Evolutionary conservation across 2,888 invertebrate genomes (phyloP), one percentile per base, ranked within the genome.

Genomic region (Dasypolia templi): DNA sequence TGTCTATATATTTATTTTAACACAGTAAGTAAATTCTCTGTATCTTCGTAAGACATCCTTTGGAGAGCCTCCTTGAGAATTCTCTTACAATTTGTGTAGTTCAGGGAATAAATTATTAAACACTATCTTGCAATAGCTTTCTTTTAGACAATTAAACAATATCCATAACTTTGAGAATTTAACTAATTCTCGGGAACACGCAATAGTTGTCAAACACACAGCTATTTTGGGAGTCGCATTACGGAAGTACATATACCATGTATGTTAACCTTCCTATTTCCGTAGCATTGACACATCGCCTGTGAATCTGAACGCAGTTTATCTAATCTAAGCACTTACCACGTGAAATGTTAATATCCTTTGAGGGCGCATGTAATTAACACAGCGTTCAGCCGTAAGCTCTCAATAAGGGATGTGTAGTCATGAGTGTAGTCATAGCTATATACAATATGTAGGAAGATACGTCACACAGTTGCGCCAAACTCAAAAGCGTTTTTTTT

Each of bases 281-380:
- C n/a, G 39, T 32, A n/a, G 29, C 32, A 72, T 59, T 79, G 73
- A 72, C 58, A 63, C 19, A 73, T 63, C 17, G 26, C 32, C 4
- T 14, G 44, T 22, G 35, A 32, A 51, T 62, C n/a, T 19, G 55
- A 81, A 66, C 75, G 29, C 49, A 61, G 81, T 66, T 62, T 63
- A 53, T 62, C 67, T 75, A 78, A 81, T 81, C 39, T 67, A 26
- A 44, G 75, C 56, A 46, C n/a, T 75, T 67, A 75, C 75, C 75
- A 75, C 61, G 62, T n/a, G 61, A 62, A 75, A 62, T 75, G 75
- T 75, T 62, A 77, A 77, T 66, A 77, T 44, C 66, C 66, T 77
- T 77, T 77, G 77, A 81, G 35, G 49, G 66, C 39, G 51, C 75
- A 9, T 51, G 75, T 81, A 81, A 77, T 77, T 81, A 77, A 62